These are phyloP conservation scores for Conopomorpha cramerella DNA, from an alignment of 1,140 invertebrate species.

Conservation along the genomic window DNA sequence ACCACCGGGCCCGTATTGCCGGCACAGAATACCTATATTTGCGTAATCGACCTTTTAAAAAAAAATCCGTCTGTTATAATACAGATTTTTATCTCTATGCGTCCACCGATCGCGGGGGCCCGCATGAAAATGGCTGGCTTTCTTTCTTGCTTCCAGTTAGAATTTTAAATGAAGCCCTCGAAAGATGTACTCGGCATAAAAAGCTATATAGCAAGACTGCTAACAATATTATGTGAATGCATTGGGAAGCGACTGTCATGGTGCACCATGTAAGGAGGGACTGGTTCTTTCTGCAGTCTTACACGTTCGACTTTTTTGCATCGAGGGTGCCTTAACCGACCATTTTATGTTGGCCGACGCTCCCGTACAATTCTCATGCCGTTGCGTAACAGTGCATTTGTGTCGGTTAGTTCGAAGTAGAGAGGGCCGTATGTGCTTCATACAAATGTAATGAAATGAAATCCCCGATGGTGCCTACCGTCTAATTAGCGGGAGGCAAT, in stretches of 20 bases:
- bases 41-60: slow-evolving; percentile 46
- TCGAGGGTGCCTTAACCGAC: slow-evolving; percentile 29
- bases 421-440: too few species aligned
- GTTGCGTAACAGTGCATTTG: too few species aligned
- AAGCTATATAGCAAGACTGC: slow-evolving; percentile 49
- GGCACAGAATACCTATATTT: slow-evolving; percentile 39
- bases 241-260: slow-evolving; percentile 44
- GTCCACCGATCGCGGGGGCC: slow-evolving; percentile 41
- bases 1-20: slow-evolving; percentile 15
- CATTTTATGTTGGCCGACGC: slow-evolving; percentile 22
- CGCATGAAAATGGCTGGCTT: slow-evolving; percentile 49
- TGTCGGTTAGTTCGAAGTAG: too few species aligned
- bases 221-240: slow-evolving; percentile 57
- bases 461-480: too few species aligned
- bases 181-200: slow-evolving; percentile 57
- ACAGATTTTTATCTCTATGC: slow-evolving; percentile 12
- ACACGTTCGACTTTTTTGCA: slow-evolving; percentile 56
- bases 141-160: slow-evolving; percentile 54
- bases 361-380: too few species aligned
- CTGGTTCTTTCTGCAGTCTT: slow-evolving; percentile 51
- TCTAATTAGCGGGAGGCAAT: too few species aligned
- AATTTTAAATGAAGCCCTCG: slow-evolving; percentile 60
- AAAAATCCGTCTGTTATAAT: slow-evolving; percentile 23
- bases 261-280: slow-evolving; percentile 51
- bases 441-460: slow-evolving; percentile 51